A percentile compares a stretch with the other conserved stretches of the same genome.
Evolutionary conservation across 1,140 invertebrate species (phyloP).

Genomic region (Bacillus rossius): DNA sequence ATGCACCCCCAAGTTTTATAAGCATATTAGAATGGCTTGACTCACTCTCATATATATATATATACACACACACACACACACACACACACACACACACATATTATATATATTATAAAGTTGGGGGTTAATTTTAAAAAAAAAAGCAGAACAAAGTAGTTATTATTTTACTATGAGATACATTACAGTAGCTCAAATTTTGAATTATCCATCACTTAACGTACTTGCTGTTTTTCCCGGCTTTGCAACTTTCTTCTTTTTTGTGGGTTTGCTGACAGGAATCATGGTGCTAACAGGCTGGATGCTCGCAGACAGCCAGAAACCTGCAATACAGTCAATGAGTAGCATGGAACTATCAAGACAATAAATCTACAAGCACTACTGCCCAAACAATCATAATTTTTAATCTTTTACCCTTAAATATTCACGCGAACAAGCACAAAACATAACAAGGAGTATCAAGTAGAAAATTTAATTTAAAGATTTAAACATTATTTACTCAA

Average conservation of each 20-base stretch:
- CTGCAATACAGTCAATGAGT: no score
- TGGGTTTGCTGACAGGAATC: conserved; percentile 37
- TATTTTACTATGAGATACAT: not conserved
- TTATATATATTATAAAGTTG: not conserved
- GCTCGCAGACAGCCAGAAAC: conserved; percentile 74
- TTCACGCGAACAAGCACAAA: no score
- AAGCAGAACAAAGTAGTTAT: not conserved
- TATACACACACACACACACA: not conserved
- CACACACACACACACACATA: not conserved
- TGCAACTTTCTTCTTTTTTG: conserved; percentile 52
- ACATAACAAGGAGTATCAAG: no score
- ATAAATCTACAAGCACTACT: conserved; percentile 1
- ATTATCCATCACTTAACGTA: no score
- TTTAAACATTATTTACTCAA: no score
- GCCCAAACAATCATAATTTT: not conserved
- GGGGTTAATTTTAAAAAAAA: not conserved
- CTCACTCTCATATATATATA: not conserved
- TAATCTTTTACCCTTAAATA: not conserved
- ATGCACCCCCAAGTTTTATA: not conserved
- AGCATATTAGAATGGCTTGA: not conserved
- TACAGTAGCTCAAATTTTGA: no score
- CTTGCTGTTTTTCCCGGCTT: conserved; percentile 46
- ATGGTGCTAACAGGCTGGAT: conserved; percentile 60
- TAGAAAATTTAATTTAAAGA: no score
- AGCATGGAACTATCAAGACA: no score